Evolutionary conservation across 2,888 invertebrate species (phyloP).

Genomic region (Drosophila hamatofila): DNA sequence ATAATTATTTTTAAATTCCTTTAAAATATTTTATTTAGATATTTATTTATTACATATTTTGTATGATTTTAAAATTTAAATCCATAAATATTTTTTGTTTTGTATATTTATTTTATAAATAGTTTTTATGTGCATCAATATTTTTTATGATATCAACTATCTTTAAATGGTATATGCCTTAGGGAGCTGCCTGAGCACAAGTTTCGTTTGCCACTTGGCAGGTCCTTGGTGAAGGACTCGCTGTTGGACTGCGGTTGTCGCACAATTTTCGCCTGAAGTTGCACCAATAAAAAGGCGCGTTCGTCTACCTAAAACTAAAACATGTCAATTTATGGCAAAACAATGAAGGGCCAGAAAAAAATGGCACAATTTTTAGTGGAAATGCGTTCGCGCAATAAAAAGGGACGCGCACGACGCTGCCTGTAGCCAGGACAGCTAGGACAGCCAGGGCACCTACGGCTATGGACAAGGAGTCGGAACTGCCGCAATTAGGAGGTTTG

Average conservation of each 20-base stretch:
- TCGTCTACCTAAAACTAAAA: slow-evolving; percentile 48
- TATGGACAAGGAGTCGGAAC: slow-evolving; percentile 43
- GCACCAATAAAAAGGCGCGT: slow-evolving; percentile 78
- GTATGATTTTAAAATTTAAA: background rate
- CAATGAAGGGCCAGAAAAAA: slow-evolving; percentile 21
- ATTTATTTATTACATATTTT: background rate
- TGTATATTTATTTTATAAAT: background rate
- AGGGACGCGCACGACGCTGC: slow-evolving; percentile 23
- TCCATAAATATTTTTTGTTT: background rate
- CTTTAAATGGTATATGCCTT: too few species aligned
- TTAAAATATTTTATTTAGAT: too few species aligned
- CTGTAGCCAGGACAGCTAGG: background rate
- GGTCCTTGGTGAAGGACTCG: slow-evolving; percentile 35
- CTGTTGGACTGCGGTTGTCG: slow-evolving; percentile 58
- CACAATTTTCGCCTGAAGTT: slow-evolving; percentile 64
- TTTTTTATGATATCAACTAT: slow-evolving; percentile 6
- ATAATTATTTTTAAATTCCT: too few species aligned
- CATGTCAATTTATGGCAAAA: slow-evolving; percentile 4
- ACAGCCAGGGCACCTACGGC: too few species aligned
- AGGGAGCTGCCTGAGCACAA: background rate
- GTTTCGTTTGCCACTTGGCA: slow-evolving; percentile 2
- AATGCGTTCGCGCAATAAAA: slow-evolving; percentile 72
- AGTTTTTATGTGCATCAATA: slow-evolving; percentile 2
- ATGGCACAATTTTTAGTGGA: slow-evolving; percentile 82
- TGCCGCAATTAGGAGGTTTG: slow-evolving; percentile 79